phyloP scores from a whole-genome alignment of 1,140 invertebrate genomes.

The Harpegnathos saltator region DNA sequence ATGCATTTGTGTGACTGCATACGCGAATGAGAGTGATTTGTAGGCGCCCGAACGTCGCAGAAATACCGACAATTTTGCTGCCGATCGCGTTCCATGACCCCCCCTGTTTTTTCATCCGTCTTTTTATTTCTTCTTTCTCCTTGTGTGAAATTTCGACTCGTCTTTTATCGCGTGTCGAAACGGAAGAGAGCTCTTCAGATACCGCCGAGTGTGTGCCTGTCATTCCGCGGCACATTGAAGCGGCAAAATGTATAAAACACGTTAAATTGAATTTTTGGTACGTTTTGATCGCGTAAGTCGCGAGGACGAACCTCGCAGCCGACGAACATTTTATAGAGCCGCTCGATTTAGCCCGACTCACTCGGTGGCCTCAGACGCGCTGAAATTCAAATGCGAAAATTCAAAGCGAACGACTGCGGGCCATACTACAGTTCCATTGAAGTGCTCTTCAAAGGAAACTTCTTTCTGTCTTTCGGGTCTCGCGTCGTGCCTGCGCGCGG shows the following conservation, averaged over 20 bases:
- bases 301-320: not conserved
- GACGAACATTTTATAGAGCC: conserved; percentile 25
- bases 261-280: conserved; percentile 21
- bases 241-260: conserved; percentile 1
- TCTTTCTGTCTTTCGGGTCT: conserved; percentile 6
- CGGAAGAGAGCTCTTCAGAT: not conserved
- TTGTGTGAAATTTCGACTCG: not conserved
- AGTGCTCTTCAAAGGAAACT: conserved; percentile 4
- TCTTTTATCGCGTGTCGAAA: no score
- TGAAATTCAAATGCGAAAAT: conserved; percentile 36
- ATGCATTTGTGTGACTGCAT: not conserved
- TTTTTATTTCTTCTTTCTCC: no score
- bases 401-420: conserved; percentile 28
- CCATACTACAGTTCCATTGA: conserved; percentile 4
- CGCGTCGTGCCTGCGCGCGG: no score
- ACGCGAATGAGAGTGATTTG: not conserved
- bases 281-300: not conserved
- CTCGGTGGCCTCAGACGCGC: not conserved
- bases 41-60: not conserved
- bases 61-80: conserved; percentile 5
- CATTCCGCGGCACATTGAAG: not conserved
- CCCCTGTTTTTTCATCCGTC: no score
- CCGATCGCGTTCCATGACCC: no score
- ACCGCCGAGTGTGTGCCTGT: no score
- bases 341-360: conserved; percentile 14